Conservation (phyloP, 2,113 vertebrate genomes). For the Copsychus sechellarum region DNA sequence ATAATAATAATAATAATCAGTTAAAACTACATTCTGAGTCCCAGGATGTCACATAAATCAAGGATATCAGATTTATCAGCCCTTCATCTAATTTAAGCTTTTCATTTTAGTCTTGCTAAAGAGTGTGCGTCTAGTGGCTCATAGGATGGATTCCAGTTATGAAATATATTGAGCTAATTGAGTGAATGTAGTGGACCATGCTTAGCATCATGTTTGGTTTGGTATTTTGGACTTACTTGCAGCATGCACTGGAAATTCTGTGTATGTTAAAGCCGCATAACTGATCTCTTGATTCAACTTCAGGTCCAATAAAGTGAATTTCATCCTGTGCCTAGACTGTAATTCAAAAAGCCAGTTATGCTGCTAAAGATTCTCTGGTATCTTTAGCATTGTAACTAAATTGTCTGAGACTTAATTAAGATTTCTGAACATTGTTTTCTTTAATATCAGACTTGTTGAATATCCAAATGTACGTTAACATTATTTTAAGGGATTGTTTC, state of each 20-base stretch:
- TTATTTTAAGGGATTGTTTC: neutral
- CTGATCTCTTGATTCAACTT: neutral
- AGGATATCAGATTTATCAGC: constrained; percentile 42
- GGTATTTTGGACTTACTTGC: neutral
- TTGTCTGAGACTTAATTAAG: neutral
- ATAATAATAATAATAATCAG: constrained; percentile 2
- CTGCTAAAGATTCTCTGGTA: neutral
- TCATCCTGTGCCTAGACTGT: neutral
- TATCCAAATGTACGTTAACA: neutral
- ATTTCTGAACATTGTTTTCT: neutral
- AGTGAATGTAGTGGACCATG: neutral
- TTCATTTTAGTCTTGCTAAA: constrained; percentile 30
- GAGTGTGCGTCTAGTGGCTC: neutral
- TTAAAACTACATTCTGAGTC: constrained; percentile 18
- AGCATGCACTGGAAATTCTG: neutral
- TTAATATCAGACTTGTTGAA: neutral
- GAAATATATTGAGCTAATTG: constrained; percentile 24
- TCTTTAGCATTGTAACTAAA: neutral
- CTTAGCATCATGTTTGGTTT: neutral
- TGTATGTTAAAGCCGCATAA: neutral
- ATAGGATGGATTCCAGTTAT: constrained; percentile 8
- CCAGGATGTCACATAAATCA: constrained; percentile 11
- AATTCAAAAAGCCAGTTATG: neutral
- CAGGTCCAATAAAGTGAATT: neutral
- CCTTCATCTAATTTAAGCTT: constrained; percentile 49